Conservation (phyloP, 2,797 vertebrate genomes). For the Chloroceryle amazona region DNA sequence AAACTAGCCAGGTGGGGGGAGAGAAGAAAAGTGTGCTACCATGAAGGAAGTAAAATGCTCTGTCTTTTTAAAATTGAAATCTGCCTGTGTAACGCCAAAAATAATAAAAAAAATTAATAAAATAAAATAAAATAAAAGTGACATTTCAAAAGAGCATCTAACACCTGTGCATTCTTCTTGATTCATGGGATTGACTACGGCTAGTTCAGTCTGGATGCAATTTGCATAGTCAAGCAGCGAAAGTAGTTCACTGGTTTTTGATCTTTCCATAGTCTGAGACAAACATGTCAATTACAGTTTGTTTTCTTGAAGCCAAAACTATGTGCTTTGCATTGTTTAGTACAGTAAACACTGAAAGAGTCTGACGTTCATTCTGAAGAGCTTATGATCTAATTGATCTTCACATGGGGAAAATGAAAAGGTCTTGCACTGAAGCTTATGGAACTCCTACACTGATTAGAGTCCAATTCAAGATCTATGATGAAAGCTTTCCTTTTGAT, state of each 20-base stretch:
- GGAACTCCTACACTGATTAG: conserved; percentile 56
- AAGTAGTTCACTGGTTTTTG: conserved; percentile 55
- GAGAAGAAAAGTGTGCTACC: fast-evolving
- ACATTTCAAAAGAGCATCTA: neutral
- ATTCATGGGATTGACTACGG: neutral
- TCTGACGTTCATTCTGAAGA: conserved; percentile 47
- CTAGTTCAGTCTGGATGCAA: neutral
- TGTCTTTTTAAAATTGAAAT: neutral
- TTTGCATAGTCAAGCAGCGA: neutral
- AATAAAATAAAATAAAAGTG: neutral
- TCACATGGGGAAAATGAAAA: conserved; percentile 62
- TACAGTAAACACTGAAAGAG: conserved; percentile 38
- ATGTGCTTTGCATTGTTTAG: conserved; percentile 56
- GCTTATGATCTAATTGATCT: conserved; percentile 62
- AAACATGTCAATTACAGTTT: conserved; percentile 68
- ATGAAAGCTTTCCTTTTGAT: conserved; percentile 71
- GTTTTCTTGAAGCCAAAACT: conserved; percentile 55
- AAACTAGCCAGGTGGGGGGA: neutral
- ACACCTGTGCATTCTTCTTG: neutral
- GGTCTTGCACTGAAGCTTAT: conserved; percentile 56
- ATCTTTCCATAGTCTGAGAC: conserved; percentile 35
- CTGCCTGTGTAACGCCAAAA: neutral
- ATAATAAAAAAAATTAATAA: neutral
- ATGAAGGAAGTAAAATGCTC: neutral
- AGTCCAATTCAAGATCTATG: conserved; percentile 61